Base-by-base conservation (phyloP, 2,888 invertebrate species). In the Orthosia cruda region DNA sequence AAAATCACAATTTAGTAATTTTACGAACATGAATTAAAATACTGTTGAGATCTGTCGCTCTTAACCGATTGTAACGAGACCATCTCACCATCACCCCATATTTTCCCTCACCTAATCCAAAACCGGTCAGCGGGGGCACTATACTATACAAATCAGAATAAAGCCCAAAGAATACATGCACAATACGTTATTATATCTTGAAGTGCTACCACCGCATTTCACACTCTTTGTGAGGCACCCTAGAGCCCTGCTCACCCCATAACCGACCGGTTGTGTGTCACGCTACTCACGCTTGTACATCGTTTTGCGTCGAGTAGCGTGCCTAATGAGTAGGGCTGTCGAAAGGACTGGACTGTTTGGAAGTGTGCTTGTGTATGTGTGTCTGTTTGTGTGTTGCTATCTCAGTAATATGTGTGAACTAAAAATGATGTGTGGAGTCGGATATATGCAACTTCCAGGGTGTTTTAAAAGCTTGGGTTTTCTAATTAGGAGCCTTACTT, bases 231-330 rank as follows among this genome's bases (percentile, higher is more conserved):
- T 86, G 55, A 57, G 71, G 59, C 64, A 73, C 88, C 86, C 81
- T 66, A 57, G 54, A 67, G 66, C 61, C 58, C 77, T 81, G 77
- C 79, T 73, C 79, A 86, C 88, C 86, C 88, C 71, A 59, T 26
- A 40, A 64, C 76, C 63, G 65, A 84, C 86, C 58, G 72, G 84
- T 81, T 68, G 66, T 23, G 75, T 71, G 86, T 87, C 81, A 84
- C 81, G 84, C 84, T 84, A 69, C 88, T 87, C 81, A 84, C 81
- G 84, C 84, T 84, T 81, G 55, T 80, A 81, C 58, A 79, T 67
- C 80, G 71, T 67, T 88, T 85, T 81, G 72, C 74, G 68, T 80
- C 71, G 86, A 87, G 87, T 67, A 80, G 81, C 88, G 73, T 86
- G 80, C 63, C 63, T 80, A 84, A 86, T 84, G 63, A 49, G 4